These are phyloP conservation scores for Halcyon badia DNA, from an alignment of 2,797 vertebrate species.

Conservation along the genomic window DNA sequence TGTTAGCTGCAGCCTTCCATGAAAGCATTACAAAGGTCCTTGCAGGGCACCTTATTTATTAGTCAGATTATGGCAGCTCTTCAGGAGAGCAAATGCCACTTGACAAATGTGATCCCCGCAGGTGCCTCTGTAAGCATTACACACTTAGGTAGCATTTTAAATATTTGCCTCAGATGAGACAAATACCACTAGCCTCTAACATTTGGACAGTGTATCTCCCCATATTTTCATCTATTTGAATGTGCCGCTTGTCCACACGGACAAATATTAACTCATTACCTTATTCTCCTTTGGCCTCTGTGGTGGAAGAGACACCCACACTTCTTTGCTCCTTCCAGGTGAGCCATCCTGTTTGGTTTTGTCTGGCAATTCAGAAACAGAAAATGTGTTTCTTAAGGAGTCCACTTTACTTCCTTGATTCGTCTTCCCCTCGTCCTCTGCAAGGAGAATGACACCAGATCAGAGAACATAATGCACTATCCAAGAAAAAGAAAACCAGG, in stretches of 20 bases:
- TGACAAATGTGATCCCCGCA: background rate
- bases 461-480: background rate
- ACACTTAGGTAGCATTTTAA: conserved; percentile 15
- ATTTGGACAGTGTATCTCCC: conserved; percentile 23
- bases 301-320: background rate
- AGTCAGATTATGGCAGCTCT: conserved; percentile 12
- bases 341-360: conserved; percentile 3
- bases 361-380: background rate
- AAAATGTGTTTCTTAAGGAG: conserved; percentile 16
- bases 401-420: background rate
- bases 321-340: conserved; percentile 6
- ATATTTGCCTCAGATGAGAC: conserved; percentile 22
- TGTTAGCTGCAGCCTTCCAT: background rate
- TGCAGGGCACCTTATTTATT: background rate
- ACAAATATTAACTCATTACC: conserved; percentile 53
- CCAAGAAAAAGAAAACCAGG: background rate
- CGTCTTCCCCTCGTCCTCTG: conserved; percentile 45
- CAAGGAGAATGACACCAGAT: conserved; percentile 40
- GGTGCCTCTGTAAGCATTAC: background rate
- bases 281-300: conserved; percentile 37
- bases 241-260: background rate
- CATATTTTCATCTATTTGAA: background rate
- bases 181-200: conserved; percentile 31
- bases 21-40: background rate
- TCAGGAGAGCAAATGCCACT: conserved; percentile 39